Percentiles rank a stretch among this genome's conserved stretches.
phyloP scores from a whole-genome alignment of 2,888 invertebrate genomes.

The Disparrhopalites patrizii region DNA sequence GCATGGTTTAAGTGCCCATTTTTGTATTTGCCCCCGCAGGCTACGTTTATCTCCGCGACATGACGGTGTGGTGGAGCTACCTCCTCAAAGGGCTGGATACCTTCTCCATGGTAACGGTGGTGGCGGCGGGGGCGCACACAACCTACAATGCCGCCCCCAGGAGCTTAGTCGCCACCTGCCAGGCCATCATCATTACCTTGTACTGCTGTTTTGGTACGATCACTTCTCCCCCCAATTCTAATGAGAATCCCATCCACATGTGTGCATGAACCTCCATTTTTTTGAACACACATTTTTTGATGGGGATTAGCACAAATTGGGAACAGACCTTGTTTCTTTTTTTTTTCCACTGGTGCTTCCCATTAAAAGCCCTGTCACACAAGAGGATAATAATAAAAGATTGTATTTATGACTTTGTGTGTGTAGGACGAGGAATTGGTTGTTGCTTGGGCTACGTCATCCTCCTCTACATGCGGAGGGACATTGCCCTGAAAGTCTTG shows the following conservation, averaged over 20 bases:
- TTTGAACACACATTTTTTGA: not conserved
- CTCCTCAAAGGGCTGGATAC: conserved; percentile 45
- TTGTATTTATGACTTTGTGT: too few species aligned
- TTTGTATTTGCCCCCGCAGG: conserved; percentile 37
- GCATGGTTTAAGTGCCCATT: too few species aligned
- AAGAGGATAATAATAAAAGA: too few species aligned
- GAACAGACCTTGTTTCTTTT: not conserved
- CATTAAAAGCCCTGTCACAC: too few species aligned
- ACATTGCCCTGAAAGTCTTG: conserved; percentile 39
- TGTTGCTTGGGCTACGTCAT: conserved; percentile 40
- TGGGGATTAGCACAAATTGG: not conserved
- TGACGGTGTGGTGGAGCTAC: conserved; percentile 41
- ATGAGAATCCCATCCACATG: too few species aligned
- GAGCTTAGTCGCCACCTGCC: conserved; percentile 45
- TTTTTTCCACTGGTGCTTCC: too few species aligned
- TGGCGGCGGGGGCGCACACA: conserved; percentile 43
- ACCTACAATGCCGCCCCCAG: conserved; percentile 45
- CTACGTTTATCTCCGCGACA: conserved; percentile 42
- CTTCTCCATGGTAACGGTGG: conserved; percentile 46
- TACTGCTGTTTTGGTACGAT: conserved; percentile 46
- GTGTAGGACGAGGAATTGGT: conserved; percentile 45
- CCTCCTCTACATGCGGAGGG: conserved; percentile 37
- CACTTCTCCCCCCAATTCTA: too few species aligned
- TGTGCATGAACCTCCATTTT: not conserved
- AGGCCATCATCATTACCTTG: conserved; percentile 43